phyloP scores from a whole-genome alignment of 2,113 vertebrate species.

The Scalopus aquaticus region DNA sequence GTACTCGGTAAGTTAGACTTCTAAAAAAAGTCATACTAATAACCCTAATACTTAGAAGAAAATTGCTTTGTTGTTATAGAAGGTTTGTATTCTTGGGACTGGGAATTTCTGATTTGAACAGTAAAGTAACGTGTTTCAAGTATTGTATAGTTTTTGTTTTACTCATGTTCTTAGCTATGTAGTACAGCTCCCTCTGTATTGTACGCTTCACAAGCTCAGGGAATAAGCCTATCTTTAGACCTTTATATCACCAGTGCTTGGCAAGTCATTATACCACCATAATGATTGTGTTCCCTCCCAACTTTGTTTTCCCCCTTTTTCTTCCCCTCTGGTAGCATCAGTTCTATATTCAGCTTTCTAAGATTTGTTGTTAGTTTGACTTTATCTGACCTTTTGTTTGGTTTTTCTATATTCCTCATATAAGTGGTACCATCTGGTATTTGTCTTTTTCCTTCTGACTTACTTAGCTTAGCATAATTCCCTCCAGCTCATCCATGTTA shows the following conservation, averaged over 20 bases:
- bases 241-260: neutral
- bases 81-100: conserved; percentile 19
- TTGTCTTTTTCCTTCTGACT: neutral
- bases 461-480: neutral
- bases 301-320: too few relatives aligned
- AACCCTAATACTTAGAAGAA: conserved; percentile 40
- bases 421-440: too few relatives aligned
- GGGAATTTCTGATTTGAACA: conserved; percentile 60
- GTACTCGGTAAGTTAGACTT: conserved; percentile 92
- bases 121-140: conserved; percentile 42
- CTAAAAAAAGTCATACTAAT: conserved; percentile 66
- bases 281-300: too few relatives aligned
- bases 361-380: too few relatives aligned
- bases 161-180: conserved; percentile 32
- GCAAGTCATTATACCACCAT: neutral
- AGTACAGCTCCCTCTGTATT: neutral
- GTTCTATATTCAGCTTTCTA: too few relatives aligned
- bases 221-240: neutral
- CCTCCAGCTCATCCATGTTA: neutral
- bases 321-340: too few relatives aligned
- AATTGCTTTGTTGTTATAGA: conserved; percentile 27
- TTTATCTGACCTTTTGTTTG: too few relatives aligned
- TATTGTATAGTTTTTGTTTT: conserved; percentile 34
- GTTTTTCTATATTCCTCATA: too few relatives aligned
- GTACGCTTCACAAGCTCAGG: neutral